A percentile compares a stretch with the other conserved stretches of the same genome.
Evolutionary conservation across 2,797 vertebrate genomes (phyloP).

Genomic region (Phoxinus dragarum): DNA sequence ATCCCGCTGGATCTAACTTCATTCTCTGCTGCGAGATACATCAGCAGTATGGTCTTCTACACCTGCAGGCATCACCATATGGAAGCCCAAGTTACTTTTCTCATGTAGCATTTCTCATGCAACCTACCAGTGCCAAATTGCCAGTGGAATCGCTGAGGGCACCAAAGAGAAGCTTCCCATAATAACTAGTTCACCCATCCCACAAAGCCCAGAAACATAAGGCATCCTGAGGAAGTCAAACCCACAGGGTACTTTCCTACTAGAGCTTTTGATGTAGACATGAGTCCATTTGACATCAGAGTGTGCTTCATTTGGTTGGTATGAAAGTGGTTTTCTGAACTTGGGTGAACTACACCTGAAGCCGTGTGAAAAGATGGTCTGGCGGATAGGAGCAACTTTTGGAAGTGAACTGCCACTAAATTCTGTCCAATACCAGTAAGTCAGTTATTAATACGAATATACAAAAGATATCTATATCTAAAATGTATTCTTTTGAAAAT

Average conservation of each 20-base stretch:
- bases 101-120: background rate
- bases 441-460: background rate
- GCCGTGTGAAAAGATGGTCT: background rate
- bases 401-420: background rate
- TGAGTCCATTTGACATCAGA: slow-evolving; percentile 23
- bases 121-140: slow-evolving; percentile 38
- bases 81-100: slow-evolving; percentile 24
- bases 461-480: background rate
- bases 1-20: background rate
- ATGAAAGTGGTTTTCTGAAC: slow-evolving; percentile 16
- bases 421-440: background rate
- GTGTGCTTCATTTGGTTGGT: slow-evolving; percentile 15
- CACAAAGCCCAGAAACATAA: slow-evolving; percentile 33
- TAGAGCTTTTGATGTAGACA: slow-evolving; percentile 12
- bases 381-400: background rate
- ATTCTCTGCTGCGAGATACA: slow-evolving; percentile 6
- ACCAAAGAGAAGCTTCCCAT: slow-evolving; percentile 24
- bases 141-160: slow-evolving; percentile 39
- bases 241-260: slow-evolving; percentile 43
- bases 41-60: slow-evolving; percentile 11
- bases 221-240: slow-evolving; percentile 31
- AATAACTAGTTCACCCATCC: slow-evolving; percentile 28
- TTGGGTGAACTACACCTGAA: background rate
- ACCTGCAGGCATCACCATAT: slow-evolving; percentile 37
- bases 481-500: background rate